Evolutionary conservation across 2,113 vertebrate genomes (phyloP), one percentile per base, ranked within the genome.

Genomic region (Neolamprologus variostigma): DNA sequence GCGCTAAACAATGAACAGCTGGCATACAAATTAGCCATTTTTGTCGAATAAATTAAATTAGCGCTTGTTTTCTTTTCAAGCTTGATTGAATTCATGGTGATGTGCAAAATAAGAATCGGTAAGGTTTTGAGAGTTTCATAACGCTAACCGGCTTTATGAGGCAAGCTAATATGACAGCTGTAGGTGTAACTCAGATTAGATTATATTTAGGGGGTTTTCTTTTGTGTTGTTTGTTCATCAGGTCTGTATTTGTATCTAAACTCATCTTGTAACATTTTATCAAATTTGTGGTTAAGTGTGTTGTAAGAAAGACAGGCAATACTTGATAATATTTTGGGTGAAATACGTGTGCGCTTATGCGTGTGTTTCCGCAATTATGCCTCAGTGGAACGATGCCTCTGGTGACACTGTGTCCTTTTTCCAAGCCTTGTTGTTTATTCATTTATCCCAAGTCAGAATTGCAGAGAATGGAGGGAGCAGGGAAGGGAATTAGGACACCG

Each of bases 321-420:
- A 0, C 17, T 33, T 66, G 0, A 37, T n/a, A 9, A 37, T 35
- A 1, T 35, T 59, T 11, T 12, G 17, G n/a, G 28, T 83, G 26
- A 85, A 87, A 87, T 50, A 40, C 26, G 40, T 3, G 9, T 19
- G 31, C 73, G 50, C 21, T 73, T 78, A 80, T 85, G 79, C 76
- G 17, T 76, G 76, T 37, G 26, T 81, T 87, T 85, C 86, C 14
- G 47, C 23, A 35, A 26, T 86, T 84, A 11, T 68, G 37, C 63
- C 2, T 82, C 79, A 51, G 78, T 88, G 78, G 81, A 91, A 90
- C 57, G 28, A 89, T 47, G 86, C 71, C 79, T 87, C 57, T 87
- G 82, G 84, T 91, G 73, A 88, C 79, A 82, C 8, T 26, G 16
- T 80, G 42, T 82, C 85, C 79, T 51, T 84, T 89, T 87, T 85